Evolutionary conservation across 2,797 vertebrate genomes (phyloP).

Genomic region (Fratercula arctica): DNA sequence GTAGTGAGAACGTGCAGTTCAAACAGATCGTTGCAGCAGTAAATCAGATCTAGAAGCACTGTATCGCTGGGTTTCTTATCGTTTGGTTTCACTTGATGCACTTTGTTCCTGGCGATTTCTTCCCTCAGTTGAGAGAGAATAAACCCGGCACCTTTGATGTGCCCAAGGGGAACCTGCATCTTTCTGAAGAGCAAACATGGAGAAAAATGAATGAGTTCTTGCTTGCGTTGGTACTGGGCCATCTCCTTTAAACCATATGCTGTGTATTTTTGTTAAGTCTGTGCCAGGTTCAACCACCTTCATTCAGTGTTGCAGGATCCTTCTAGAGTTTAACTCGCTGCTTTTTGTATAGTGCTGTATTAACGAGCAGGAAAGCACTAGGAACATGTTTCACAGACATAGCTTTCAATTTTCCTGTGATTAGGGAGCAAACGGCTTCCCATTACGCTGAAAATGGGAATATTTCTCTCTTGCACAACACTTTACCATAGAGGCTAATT

Average conservation of each 20-base stretch:
- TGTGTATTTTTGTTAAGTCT: slow-evolving; percentile 49
- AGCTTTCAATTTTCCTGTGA: slow-evolving; percentile 48
- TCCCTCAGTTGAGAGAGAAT: not conserved
- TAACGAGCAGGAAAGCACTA: not conserved
- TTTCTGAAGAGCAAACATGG: slow-evolving; percentile 39
- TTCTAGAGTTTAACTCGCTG: slow-evolving; percentile 18
- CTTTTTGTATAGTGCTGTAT: not conserved
- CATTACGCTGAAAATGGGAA: slow-evolving; percentile 23
- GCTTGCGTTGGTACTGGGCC: slow-evolving; percentile 50
- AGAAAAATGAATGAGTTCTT: slow-evolving; percentile 66
- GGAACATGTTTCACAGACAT: not conserved
- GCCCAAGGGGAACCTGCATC: slow-evolving; percentile 38
- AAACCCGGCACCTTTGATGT: slow-evolving; percentile 15
- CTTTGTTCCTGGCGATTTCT: slow-evolving; percentile 41
- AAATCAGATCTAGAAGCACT: slow-evolving; percentile 10
- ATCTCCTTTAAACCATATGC: slow-evolving; percentile 54
- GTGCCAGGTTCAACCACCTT: slow-evolving; percentile 59
- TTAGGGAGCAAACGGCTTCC: not conserved
- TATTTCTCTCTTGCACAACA: slow-evolving; percentile 37
- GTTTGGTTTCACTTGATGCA: slow-evolving; percentile 42
- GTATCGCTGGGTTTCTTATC: slow-evolving; percentile 27
- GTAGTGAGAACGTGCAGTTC: slow-evolving; percentile 63
- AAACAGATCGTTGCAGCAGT: slow-evolving; percentile 51
- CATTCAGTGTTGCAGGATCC: slow-evolving; percentile 30
- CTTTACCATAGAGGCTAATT: slow-evolving; percentile 24